Conservation (phyloP, 2,888 invertebrate species). For the Mythimna lalbum region DNA sequence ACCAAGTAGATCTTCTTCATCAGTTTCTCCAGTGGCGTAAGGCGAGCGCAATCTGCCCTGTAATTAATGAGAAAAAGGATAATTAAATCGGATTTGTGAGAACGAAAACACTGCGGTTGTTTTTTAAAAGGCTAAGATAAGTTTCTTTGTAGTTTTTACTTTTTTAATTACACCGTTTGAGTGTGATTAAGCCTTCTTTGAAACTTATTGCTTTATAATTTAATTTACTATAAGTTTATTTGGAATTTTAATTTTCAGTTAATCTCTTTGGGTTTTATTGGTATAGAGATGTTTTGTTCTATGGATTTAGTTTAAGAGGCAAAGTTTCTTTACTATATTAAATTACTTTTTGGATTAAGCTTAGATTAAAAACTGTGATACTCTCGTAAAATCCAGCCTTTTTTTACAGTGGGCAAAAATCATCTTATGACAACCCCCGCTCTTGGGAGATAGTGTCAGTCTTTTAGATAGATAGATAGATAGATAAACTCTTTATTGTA, state of each 20-base stretch:
- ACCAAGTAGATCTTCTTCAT: constrained; percentile 10
- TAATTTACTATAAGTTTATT: constrained; percentile 23
- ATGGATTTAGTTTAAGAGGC: constrained; percentile 4
- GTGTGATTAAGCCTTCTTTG: constrained; percentile 32
- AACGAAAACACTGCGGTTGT: constrained; percentile 63
- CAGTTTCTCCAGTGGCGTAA: constrained; percentile 42
- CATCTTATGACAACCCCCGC: too few species aligned
- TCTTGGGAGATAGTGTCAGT: too few species aligned
- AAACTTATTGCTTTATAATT: constrained; percentile 20
- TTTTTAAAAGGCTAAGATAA: constrained; percentile 46
- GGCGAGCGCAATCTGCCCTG: constrained; percentile 75
- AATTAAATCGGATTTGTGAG: constrained; percentile 79
- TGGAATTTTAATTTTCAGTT: constrained; percentile 22
- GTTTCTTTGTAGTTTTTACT: constrained; percentile 55
- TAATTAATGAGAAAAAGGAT: constrained; percentile 80
- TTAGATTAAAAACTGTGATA: background rate
- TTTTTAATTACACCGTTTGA: constrained; percentile 26
- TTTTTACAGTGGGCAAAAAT: too few species aligned
- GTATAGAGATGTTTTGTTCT: constrained; percentile 21
- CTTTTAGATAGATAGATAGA: too few species aligned
- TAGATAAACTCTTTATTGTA: too few species aligned
- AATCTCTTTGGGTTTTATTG: constrained; percentile 18
- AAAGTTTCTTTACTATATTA: background rate
- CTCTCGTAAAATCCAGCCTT: background rate
- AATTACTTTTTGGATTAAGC: constrained; percentile 8